A percentile compares a stretch with the other conserved stretches of the same genome.
These are phyloP conservation scores for Euproctis similis DNA, from an alignment of 2,888 invertebrate genomes.

Conservation along the genomic window DNA sequence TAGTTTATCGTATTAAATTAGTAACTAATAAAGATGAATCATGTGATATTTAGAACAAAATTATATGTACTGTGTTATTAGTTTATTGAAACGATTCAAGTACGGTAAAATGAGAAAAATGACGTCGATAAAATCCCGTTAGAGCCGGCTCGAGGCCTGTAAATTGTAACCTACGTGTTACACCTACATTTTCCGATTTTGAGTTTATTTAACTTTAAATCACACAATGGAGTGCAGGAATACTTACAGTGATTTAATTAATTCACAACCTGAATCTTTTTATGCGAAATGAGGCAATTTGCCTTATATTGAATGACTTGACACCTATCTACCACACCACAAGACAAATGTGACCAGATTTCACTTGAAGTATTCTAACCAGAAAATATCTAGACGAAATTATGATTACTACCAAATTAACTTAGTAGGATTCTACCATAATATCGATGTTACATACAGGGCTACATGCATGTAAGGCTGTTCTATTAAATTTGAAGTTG, in stretches of 20 bases:
- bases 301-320: slow-evolving; percentile 37
- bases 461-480: no score
- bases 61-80: no score
- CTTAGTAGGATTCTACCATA: no score
- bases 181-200: slow-evolving; percentile 2
- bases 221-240: slow-evolving; percentile 14
- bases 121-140: slow-evolving; percentile 46
- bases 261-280: slow-evolving; percentile 51
- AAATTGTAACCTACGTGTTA: slow-evolving; percentile 31
- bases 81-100: no score
- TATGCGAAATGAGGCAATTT: slow-evolving; percentile 49
- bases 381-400: no score
- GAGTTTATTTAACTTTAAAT: slow-evolving; percentile 7
- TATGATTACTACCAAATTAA: no score
- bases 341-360: slow-evolving; percentile 43
- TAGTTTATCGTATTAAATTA: no score
- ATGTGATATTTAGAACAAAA: slow-evolving; percentile 6
- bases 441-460: no score
- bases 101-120: slow-evolving; percentile 32
- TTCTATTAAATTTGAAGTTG: no score
- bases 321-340: slow-evolving; percentile 46
- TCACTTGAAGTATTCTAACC: no score
- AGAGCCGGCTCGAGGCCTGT: slow-evolving; percentile 42
- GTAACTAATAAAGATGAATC: no score
- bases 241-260: slow-evolving; percentile 54